These are phyloP conservation scores for Sarcophaga variegata DNA, from an alignment of 2,888 invertebrate species.

Conservation along the genomic window DNA sequence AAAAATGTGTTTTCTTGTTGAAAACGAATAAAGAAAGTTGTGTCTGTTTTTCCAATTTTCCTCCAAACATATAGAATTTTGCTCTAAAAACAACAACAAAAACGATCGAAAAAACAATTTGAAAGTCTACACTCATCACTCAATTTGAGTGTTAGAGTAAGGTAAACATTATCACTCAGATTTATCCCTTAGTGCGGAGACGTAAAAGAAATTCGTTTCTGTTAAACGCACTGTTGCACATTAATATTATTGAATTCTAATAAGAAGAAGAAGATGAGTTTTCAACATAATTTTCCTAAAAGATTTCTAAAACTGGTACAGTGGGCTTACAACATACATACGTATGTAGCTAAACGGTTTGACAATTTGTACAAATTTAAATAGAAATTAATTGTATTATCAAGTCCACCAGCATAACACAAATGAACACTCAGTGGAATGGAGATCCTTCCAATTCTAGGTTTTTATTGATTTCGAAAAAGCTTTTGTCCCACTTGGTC, in stretches of 20 bases:
- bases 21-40: no score
- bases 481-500: no score
- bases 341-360: no score
- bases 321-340: not conserved
- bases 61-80: not conserved
- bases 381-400: no score
- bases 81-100: not conserved
- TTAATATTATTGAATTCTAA: conserved; percentile 65
- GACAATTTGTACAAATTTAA: no score
- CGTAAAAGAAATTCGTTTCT: not conserved
- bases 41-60: not conserved
- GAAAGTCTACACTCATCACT: not conserved
- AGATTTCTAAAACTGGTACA: not conserved
- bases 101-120: not conserved
- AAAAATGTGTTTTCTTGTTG: not conserved
- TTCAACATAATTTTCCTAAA: not conserved
- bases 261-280: conserved; percentile 30
- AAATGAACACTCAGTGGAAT: no score
- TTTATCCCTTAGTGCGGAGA: no score
- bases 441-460: no score
- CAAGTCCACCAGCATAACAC: no score
- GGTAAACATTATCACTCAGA: not conserved
- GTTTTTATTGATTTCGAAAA: no score
- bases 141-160: not conserved
- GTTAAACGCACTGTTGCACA: conserved; percentile 58